Evolutionary conservation across 2,113 vertebrate genomes (phyloP).

Genomic region (Neoarius graeffei): DNA sequence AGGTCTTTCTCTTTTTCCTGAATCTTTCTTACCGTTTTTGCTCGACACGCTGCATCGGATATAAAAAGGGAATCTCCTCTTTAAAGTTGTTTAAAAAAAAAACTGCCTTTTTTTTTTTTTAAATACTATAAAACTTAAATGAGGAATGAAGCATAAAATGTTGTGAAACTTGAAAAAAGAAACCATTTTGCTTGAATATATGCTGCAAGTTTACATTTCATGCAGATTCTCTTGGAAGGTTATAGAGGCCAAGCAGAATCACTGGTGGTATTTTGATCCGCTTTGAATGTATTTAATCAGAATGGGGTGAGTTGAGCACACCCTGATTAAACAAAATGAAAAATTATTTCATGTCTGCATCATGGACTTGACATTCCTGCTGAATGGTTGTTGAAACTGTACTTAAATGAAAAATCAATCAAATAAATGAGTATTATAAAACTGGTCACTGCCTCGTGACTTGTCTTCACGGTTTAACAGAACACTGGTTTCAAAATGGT

Average conservation of each 20-base stretch:
- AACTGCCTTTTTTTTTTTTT: slow-evolving; percentile 41
- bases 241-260: background rate
- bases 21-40: background rate
- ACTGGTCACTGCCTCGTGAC: too few relatives aligned
- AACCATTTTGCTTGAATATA: slow-evolving; percentile 52
- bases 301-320: slow-evolving; percentile 5
- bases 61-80: slow-evolving; percentile 13
- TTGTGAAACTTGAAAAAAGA: slow-evolving; percentile 28
- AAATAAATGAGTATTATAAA: slow-evolving; percentile 10
- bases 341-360: slow-evolving; percentile 18
- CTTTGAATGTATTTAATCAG: slow-evolving; percentile 49
- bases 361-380: slow-evolving; percentile 42
- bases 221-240: slow-evolving; percentile 18
- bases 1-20: background rate
- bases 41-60: slow-evolving; percentile 11
- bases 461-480: too few relatives aligned
- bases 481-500: background rate
- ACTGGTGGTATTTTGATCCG: slow-evolving; percentile 28
- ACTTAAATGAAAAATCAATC: slow-evolving; percentile 42
- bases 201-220: slow-evolving; percentile 52
- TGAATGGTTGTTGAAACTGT: slow-evolving; percentile 29
- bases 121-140: background rate
- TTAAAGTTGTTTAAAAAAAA: background rate
- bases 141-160: slow-evolving; percentile 16
- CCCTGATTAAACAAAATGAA: background rate